Conservation (phyloP, 2,888 invertebrate species). For the Nymphalis polychloros region DNA sequence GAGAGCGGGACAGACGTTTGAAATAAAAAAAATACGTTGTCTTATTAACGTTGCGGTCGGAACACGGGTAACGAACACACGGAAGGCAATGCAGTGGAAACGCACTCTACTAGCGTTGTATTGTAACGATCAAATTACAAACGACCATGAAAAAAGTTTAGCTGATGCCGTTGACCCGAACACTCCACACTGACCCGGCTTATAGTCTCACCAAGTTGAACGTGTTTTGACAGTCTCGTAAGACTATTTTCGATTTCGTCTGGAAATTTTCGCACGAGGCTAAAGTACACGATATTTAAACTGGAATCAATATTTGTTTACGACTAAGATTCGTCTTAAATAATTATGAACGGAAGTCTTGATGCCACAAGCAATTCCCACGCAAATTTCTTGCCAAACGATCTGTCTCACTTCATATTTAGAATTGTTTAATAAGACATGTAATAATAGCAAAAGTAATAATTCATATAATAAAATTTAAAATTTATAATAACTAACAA, state of each 20-base stretch:
- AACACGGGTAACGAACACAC: slow-evolving; percentile 33
- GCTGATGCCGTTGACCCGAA: slow-evolving; percentile 56
- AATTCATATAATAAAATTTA: too few relatives aligned
- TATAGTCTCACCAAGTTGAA: background rate
- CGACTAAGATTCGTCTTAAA: slow-evolving; percentile 14
- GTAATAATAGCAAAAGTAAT: background rate
- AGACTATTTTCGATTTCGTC: background rate
- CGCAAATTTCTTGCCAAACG: slow-evolving; percentile 7
- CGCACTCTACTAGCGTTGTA: slow-evolving; percentile 16
- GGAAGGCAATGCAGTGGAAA: slow-evolving; percentile 28
- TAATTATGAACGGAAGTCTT: slow-evolving; percentile 16
- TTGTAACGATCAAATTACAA: slow-evolving; percentile 46
- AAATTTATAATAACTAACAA: too few relatives aligned
- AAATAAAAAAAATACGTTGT: slow-evolving; percentile 10
- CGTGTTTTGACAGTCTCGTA: background rate
- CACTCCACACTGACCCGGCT: background rate
- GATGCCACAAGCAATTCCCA: slow-evolving; percentile 8
- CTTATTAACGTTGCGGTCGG: slow-evolving; percentile 15
- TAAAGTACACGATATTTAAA: background rate
- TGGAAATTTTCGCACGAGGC: background rate
- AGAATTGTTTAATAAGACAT: background rate
- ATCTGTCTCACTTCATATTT: background rate
- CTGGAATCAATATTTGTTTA: slow-evolving; percentile 7
- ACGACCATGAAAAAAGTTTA: slow-evolving; percentile 46
- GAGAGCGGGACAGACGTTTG: slow-evolving; percentile 23